phyloP scores from a whole-genome alignment of 1,140 invertebrate species.

The Episyrphus balteatus region DNA sequence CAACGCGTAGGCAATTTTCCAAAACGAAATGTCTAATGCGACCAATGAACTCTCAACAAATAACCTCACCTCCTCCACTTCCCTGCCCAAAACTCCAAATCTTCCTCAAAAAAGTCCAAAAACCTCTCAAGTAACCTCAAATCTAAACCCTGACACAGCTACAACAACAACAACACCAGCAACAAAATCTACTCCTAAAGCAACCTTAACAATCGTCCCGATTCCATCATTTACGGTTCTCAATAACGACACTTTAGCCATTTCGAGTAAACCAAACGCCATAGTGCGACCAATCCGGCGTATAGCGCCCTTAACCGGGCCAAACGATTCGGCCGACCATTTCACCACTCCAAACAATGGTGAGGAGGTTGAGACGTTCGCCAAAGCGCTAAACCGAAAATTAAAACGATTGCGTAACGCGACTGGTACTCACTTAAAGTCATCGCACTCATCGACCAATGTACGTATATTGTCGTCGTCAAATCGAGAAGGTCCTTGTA shows the following conservation, averaged over 20 bases:
- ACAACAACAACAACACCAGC: slow-evolving; percentile 3
- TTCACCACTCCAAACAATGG: slow-evolving; percentile 9
- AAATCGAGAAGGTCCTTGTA: no score
- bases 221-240: slow-evolving; percentile 25
- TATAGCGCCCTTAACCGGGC: slow-evolving; percentile 8
- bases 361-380: slow-evolving; percentile 42
- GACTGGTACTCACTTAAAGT: no score
- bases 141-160: slow-evolving; percentile 12
- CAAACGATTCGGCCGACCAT: slow-evolving; percentile 19
- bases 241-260: slow-evolving; percentile 18
- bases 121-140: slow-evolving; percentile 25
- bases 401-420: slow-evolving; percentile 35
- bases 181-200: slow-evolving; percentile 3
- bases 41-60: not conserved
- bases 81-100: not conserved
- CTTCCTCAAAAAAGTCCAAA: not conserved
- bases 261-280: slow-evolving; percentile 36
- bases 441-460: no score
- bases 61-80: not conserved
- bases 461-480: no score
- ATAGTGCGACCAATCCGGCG: slow-evolving; percentile 41
- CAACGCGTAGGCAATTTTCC: no score
- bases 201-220: slow-evolving; percentile 19
- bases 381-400: slow-evolving; percentile 51
- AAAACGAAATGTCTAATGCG: not conserved